Base-by-base conservation (phyloP, 2,113 vertebrate genomes). In the Podarcis raffonei region DNA sequence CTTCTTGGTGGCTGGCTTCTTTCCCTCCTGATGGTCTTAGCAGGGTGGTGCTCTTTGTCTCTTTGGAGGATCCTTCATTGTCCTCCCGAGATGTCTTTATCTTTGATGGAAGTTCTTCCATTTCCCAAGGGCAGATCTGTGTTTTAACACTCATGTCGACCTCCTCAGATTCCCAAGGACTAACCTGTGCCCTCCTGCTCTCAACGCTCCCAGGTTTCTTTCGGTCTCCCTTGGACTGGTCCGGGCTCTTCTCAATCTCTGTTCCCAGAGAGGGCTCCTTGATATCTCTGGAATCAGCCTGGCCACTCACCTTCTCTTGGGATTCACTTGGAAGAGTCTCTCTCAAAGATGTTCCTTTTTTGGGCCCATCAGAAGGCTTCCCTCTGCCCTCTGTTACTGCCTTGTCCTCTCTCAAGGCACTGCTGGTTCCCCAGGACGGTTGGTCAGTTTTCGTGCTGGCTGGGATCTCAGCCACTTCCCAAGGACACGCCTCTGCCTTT, bases 361-460 rank as follows among this genome's bases (percentile, higher is more conserved):
- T 85, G 11, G 15, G 1, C 88, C 42, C 13, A 23, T 39, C 0
- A 89, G 23, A 35, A 35, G 65, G 80, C 32, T 80, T 83, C 32
- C 82, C n/a, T 27, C 57, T 65, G 1, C 62, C 83, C 69, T 2
- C 76, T n/a, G 6, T 27, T 9, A 30, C 48, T 23, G 69, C 39
- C 0, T 0, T 39, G 6, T 84, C 78, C 57, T 75, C 1, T 83
- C 35, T 20, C 62, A 86, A 86, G 39, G 85, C 75, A 35, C 62
- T 79, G 37, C 57, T 89, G 27, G 37, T 91, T 4, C 97, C 97
- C 97, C 95, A 96, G 72, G 96, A 95, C 92, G 94, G 97, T 32
- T 95, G 80, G 75, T 97, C 96, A 79, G 92, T 78, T 30, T 94
- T 92, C 23, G 25, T n/a, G 13, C 7, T 20, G 16, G 42, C 15